These are phyloP conservation scores for Synanthedon vespiformis DNA, from an alignment of 2,888 invertebrate species.

Conservation along the genomic window DNA sequence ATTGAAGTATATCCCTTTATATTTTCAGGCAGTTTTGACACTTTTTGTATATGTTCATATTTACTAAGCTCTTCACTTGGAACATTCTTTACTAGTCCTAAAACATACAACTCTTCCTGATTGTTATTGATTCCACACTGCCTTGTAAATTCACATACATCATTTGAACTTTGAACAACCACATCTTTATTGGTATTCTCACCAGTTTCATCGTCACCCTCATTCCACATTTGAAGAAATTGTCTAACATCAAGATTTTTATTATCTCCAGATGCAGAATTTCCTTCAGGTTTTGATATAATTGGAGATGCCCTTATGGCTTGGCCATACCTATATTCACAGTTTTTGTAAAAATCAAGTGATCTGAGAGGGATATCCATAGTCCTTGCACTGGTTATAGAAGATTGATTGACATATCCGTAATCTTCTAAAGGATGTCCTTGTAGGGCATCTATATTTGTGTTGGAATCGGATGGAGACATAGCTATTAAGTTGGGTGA, in stretches of 20 bases:
- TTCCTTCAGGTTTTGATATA: constrained; percentile 23
- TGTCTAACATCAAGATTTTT: constrained; percentile 56
- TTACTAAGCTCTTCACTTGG: constrained; percentile 58
- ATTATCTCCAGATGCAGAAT: constrained; percentile 28
- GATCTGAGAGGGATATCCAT: constrained; percentile 38
- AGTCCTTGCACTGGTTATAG: constrained; percentile 53
- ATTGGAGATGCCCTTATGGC: constrained; percentile 22
- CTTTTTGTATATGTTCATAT: constrained; percentile 66
- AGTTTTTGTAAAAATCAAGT: constrained; percentile 40
- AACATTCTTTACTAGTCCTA: constrained; percentile 53
- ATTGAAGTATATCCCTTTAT: constrained; percentile 62
- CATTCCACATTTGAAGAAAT: constrained; percentile 66
- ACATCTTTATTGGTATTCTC: constrained; percentile 32
- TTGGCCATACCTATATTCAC: constrained; percentile 38
- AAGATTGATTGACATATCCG: constrained; percentile 63
- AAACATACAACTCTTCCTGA: constrained; percentile 59
- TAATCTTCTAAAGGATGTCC: constrained; percentile 52
- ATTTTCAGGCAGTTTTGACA: constrained; percentile 63
- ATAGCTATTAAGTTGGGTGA: constrained; percentile 54
- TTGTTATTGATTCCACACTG: constrained; percentile 27
- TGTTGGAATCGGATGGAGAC: constrained; percentile 57
- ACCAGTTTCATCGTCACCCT: constrained; percentile 56
- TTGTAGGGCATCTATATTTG: constrained; percentile 48
- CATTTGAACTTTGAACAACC: constrained; percentile 18
- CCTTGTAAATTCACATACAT: constrained; percentile 15